Evolutionary conservation across 2,888 invertebrate genomes (phyloP).

Genomic region (Zeuzera pyrina): DNA sequence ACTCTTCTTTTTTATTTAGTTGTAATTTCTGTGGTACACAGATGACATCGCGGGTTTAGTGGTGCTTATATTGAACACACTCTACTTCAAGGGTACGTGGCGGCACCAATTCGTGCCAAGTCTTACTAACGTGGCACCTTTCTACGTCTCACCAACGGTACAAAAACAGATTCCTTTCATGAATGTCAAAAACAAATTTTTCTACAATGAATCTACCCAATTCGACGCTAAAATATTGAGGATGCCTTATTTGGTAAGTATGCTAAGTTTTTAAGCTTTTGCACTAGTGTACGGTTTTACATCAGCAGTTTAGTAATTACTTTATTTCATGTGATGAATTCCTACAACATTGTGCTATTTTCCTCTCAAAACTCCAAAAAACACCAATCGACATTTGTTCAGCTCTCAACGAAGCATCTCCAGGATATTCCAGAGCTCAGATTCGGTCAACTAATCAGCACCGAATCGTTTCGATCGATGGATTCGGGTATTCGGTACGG

Average conservation of each 20-base stretch:
- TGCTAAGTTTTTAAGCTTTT: constrained; percentile 1
- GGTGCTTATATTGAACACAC: constrained; percentile 80
- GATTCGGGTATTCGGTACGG: no score
- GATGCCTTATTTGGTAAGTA: constrained; percentile 79
- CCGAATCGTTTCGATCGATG: no score
- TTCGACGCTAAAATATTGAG: constrained; percentile 81
- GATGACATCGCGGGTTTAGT: constrained; percentile 75
- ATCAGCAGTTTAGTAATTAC: no score
- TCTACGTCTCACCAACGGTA: constrained; percentile 68
- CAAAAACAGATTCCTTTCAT: constrained; percentile 76
- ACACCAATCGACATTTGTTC: no score
- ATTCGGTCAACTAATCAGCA: no score
- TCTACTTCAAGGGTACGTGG: constrained; percentile 90
- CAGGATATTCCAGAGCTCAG: no score
- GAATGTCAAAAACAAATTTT: constrained; percentile 78
- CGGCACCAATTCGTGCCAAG: constrained; percentile 77
- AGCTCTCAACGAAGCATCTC: no score
- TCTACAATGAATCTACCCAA: constrained; percentile 73
- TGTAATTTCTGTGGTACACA: no score
- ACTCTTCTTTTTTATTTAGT: no score
- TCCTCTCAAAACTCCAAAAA: no score
- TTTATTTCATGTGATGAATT: no score
- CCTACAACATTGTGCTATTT: no score
- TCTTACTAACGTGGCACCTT: constrained; percentile 71
- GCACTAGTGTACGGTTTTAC: neutral